phyloP scores from a whole-genome alignment of 2,888 invertebrate genomes.

The Phortica okadai region DNA sequence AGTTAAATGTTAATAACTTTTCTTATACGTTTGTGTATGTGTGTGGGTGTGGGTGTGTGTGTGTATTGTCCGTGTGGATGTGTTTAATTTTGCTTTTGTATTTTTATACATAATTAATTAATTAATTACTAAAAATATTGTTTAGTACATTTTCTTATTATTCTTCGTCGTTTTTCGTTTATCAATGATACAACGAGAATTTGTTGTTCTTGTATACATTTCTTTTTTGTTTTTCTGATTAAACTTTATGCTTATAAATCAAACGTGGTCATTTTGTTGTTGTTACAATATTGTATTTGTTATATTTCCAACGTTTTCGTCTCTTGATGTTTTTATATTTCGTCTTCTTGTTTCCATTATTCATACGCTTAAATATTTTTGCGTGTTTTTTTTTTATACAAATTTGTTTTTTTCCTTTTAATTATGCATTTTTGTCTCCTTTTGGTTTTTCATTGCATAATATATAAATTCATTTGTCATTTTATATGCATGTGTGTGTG shows the following conservation, averaged over 20 bases:
- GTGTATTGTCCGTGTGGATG: too few relatives aligned
- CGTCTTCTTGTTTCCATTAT: slow-evolving; percentile 18
- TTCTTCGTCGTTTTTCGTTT: too few relatives aligned
- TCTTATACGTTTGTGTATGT: slow-evolving; percentile 42
- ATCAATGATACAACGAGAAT: background rate
- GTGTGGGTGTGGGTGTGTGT: too few relatives aligned
- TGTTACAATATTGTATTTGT: slow-evolving; percentile 24
- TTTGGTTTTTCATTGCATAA: too few relatives aligned
- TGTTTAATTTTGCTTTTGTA: slow-evolving; percentile 38
- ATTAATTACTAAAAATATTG: slow-evolving; percentile 18
- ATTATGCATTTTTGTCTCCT: background rate
- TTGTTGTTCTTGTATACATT: background rate
- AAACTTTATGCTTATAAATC: background rate
- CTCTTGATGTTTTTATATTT: slow-evolving; percentile 39
- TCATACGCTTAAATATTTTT: slow-evolving; percentile 45
- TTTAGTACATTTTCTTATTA: background rate
- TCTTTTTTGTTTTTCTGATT: background rate
- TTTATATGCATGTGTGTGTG: too few relatives aligned
- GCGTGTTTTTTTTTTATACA: slow-evolving; percentile 33
- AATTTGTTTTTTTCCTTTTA: background rate
- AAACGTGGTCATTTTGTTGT: slow-evolving; percentile 35
- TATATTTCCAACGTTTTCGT: slow-evolving; percentile 27
- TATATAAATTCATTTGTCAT: too few relatives aligned
- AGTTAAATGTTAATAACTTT: slow-evolving; percentile 10
- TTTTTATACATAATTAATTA: background rate